Conservation (phyloP, 2,113 vertebrate genomes). For the Micronycteris hirsuta region DNA sequence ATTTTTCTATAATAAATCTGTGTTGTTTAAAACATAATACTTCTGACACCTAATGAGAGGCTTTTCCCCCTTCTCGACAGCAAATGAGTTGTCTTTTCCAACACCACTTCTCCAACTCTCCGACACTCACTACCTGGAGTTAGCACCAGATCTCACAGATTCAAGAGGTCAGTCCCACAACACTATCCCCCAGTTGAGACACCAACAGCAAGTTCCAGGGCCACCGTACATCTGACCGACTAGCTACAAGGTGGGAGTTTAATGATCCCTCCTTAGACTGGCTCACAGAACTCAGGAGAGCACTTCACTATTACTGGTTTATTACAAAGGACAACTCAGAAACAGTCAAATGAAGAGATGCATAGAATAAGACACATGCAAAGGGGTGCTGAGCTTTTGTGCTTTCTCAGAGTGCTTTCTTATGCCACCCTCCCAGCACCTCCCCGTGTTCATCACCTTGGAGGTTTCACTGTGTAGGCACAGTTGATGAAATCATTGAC, state of each 20-base stretch:
- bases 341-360: neutral
- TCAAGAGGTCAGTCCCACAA: neutral
- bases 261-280: neutral
- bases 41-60: neutral
- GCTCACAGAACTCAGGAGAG: neutral
- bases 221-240: neutral
- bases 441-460: neutral
- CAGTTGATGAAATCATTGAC: neutral
- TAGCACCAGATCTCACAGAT: neutral
- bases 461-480: neutral
- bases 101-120: neutral
- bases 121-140: neutral
- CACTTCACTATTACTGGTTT: neutral
- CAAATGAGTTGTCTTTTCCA: neutral
- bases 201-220: neutral
- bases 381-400: neutral
- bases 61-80: neutral
- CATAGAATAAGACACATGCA: no score
- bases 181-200: neutral
- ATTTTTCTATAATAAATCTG: slow-evolving; percentile 17
- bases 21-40: neutral
- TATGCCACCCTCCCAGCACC: neutral
- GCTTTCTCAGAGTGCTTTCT: neutral
- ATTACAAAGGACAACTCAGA: neutral
- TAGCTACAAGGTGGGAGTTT: neutral